Conservation (phyloP, 2,113 vertebrate species). For the Tenebrosternarchus preto region DNA sequence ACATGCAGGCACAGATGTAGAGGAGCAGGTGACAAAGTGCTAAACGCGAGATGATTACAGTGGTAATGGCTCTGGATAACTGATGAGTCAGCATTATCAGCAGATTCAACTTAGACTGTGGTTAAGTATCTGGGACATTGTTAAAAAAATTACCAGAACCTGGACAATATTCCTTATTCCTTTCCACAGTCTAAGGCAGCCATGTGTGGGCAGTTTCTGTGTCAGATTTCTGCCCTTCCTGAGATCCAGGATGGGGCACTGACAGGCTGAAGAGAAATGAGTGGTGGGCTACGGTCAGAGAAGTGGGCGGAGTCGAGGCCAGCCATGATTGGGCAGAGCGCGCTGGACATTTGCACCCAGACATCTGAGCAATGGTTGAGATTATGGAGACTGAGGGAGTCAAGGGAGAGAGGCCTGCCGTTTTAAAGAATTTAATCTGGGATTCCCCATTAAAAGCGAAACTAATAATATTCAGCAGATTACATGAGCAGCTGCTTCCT, state of each 20-base stretch:
- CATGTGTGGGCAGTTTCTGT: not conserved
- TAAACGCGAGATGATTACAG: slow-evolving; percentile 25
- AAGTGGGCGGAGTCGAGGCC: not conserved
- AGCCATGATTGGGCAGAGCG: not conserved
- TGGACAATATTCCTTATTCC: slow-evolving; percentile 1
- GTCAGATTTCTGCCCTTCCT: slow-evolving; percentile 1
- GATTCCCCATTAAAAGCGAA: not conserved
- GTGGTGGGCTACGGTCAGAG: not conserved
- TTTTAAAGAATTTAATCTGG: not conserved
- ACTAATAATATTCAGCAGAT: not conserved
- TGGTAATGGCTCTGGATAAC: not conserved
- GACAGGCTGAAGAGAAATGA: not conserved
- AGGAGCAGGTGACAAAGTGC: not conserved
- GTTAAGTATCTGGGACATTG: not conserved
- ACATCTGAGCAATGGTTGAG: not conserved
- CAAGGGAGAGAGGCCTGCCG: not conserved
- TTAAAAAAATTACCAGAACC: slow-evolving; percentile 30
- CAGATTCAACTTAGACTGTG: not conserved
- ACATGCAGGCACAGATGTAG: not conserved
- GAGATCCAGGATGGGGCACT: not conserved
- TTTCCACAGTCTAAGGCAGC: not conserved
- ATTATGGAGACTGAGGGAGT: not conserved
- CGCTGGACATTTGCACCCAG: not conserved
- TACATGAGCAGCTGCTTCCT: not conserved
- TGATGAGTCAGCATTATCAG: slow-evolving; percentile 3